Evolutionary conservation across 2,113 vertebrate genomes (phyloP).

Genomic region (Melanerpes aurifrons): DNA sequence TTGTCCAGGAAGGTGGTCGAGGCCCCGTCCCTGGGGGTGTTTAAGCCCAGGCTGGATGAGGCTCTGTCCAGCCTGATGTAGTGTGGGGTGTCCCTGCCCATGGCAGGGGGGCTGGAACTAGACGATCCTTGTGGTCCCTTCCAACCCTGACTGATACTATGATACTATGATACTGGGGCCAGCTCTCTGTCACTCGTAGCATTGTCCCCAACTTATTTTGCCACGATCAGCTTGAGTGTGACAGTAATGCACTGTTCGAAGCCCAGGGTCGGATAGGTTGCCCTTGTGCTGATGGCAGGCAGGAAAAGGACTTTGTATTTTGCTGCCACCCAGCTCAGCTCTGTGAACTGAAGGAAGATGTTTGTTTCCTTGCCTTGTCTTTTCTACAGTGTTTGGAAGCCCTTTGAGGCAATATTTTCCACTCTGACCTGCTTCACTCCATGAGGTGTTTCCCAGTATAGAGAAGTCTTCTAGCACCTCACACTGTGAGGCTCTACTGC

Average conservation of each 20-base stretch:
- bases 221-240: fast-evolving
- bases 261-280: fast-evolving
- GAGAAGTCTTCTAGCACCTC: neutral
- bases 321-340: neutral
- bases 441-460: neutral
- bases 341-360: neutral
- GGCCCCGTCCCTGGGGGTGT: too few relatives aligned
- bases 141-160: too few relatives aligned
- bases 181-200: neutral
- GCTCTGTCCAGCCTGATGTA: too few relatives aligned
- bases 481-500: fast-evolving
- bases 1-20: too few relatives aligned
- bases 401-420: neutral
- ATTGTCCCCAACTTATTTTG: neutral
- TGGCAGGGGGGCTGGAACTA: too few relatives aligned
- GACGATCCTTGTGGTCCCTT: too few relatives aligned
- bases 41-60: too few relatives aligned
- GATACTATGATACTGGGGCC: too few relatives aligned
- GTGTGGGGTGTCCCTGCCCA: too few relatives aligned
- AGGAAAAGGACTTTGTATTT: fast-evolving
- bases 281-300: neutral
- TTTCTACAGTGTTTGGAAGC: neutral
- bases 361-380: neutral
- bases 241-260: neutral
- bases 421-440: fast-evolving